phyloP scores from a whole-genome alignment of 1,140 invertebrate species.

The Lordiphosa stackelbergi region DNA sequence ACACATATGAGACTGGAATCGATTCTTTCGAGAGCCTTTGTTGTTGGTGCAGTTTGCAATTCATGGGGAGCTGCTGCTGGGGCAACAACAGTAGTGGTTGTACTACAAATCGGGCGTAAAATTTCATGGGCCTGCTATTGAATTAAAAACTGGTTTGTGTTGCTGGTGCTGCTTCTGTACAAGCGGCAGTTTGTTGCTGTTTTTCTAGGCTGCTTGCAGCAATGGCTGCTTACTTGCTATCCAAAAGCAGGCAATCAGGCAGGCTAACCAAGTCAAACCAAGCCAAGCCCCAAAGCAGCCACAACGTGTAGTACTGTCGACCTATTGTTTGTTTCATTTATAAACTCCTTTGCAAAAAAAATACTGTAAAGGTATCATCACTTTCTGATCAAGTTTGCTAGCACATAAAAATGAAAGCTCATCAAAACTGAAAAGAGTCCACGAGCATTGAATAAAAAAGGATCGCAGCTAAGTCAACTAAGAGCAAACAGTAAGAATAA shows the following conservation, averaged over 20 bases:
- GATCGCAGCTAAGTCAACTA: too few relatives aligned
- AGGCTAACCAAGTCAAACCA: conserved; percentile 12
- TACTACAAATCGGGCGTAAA: conserved; percentile 76
- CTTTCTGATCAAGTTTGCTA: background rate
- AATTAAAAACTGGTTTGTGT: conserved; percentile 72
- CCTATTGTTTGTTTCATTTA: conserved; percentile 58
- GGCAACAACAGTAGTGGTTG: conserved; percentile 68
- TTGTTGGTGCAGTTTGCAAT: conserved; percentile 19
- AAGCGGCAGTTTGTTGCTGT: conserved; percentile 36
- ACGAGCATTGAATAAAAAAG: too few relatives aligned
- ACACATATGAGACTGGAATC: conserved; percentile 21
- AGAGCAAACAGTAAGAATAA: background rate
- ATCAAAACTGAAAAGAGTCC: background rate
- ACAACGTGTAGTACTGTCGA: conserved; percentile 53
- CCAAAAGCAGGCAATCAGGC: conserved; percentile 22
- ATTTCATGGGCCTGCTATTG: conserved; percentile 76
- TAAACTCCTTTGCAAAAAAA: conserved; percentile 1
- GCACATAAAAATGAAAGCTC: background rate
- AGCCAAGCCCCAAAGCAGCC: conserved; percentile 54
- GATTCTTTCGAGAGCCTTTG: conserved; percentile 7
- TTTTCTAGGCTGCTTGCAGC: conserved; percentile 40
- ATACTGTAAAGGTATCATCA: conserved; percentile 2
- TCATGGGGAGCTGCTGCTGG: conserved; percentile 16
- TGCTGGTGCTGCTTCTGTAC: conserved; percentile 21
- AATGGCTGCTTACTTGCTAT: conserved; percentile 30